Percentiles rank a stretch among this genome's conserved stretches.
Evolutionary conservation across 53 echinoderm and acorn worm species (phyloP).

Genomic region (Holothuria scabra): DNA sequence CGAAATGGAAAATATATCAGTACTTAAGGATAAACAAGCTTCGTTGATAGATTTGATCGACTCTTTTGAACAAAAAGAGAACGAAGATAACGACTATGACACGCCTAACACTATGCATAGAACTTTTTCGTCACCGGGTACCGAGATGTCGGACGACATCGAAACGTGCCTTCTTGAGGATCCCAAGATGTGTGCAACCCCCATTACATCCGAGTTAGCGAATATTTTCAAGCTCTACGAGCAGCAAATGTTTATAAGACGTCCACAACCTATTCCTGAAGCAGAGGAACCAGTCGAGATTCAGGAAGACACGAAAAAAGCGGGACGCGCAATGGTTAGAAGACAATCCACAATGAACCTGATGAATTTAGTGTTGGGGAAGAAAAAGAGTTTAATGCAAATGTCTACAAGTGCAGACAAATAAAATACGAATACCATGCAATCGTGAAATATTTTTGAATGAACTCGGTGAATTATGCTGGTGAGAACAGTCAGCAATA

Average conservation of each 20-base stretch:
- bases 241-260: constrained; percentile 45
- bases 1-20: constrained; percentile 60
- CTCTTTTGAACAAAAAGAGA: constrained; percentile 70
- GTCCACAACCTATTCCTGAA: constrained; percentile 14
- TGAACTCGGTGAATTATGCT: too few relatives aligned
- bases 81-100: constrained; percentile 46
- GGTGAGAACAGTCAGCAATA: too few relatives aligned
- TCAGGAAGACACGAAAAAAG: constrained; percentile 5
- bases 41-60: constrained; percentile 67
- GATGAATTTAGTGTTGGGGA: not conserved
- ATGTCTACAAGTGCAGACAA: too few relatives aligned
- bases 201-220: constrained; percentile 27
- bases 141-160: constrained; percentile 13
- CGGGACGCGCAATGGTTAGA: not conserved
- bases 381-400: constrained; percentile 6
- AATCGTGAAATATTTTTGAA: too few relatives aligned
- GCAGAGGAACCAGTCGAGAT: constrained; percentile 7
- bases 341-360: constrained; percentile 21
- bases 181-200: constrained; percentile 39
- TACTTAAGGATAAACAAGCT: constrained; percentile 61
- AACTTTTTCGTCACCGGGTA: constrained; percentile 4
- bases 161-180: constrained; percentile 52
- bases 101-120: constrained; percentile 15
- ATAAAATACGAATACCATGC: too few relatives aligned
- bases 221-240: constrained; percentile 62